Evolutionary conservation across 2,797 vertebrate genomes (phyloP).

Genomic region (Siniperca obscura): DNA sequence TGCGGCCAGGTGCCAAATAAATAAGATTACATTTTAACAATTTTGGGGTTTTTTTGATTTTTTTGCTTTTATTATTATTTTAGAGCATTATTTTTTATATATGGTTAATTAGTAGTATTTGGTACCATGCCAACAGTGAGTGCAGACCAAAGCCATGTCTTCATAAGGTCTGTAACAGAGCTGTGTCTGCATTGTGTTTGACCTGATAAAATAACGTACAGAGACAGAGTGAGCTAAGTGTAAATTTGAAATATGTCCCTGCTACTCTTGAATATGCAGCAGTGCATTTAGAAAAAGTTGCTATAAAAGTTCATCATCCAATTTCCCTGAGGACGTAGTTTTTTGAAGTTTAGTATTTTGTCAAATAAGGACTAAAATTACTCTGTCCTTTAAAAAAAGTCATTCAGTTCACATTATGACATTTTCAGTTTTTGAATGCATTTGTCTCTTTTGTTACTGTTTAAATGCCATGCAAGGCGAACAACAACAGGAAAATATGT

Average conservation of each 20-base stretch:
- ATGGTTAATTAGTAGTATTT: not conserved
- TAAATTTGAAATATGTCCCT: not conserved
- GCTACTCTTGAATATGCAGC: not conserved
- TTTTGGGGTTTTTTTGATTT: not conserved
- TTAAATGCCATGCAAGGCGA: not conserved
- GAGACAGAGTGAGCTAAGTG: not conserved
- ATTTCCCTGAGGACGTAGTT: not conserved
- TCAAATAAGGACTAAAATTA: not conserved
- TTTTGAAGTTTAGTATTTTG: not conserved
- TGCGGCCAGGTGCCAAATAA: not conserved
- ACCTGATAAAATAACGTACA: not conserved
- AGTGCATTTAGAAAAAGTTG: not conserved
- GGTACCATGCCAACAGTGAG: not conserved
- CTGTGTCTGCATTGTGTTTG: slow-evolving; percentile 20
- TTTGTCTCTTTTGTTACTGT: not conserved
- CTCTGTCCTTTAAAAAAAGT: not conserved
- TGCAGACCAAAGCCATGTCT: not conserved
- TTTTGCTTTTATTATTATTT: not conserved
- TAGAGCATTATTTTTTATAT: not conserved
- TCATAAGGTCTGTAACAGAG: slow-evolving; percentile 9
- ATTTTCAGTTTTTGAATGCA: not conserved
- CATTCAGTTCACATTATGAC: not conserved
- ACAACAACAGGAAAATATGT: no score
- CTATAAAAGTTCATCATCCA: not conserved
- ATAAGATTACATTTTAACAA: not conserved